phyloP scores from a whole-genome alignment of 2,888 invertebrate species.

The Parnassius glacialis region DNA sequence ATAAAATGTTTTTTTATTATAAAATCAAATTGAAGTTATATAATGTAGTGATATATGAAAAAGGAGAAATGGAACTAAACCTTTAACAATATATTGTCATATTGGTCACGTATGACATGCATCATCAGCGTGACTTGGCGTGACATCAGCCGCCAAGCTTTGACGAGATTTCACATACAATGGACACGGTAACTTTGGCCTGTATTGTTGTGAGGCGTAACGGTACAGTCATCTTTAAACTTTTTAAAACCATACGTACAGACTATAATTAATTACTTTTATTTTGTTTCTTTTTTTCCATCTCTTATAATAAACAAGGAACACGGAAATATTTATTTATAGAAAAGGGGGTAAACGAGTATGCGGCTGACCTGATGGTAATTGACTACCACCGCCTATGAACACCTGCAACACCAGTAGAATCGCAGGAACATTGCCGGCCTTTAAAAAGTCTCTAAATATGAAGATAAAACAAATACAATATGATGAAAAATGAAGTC shows the following conservation, averaged over 20 bases:
- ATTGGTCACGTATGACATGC: constrained; percentile 1
- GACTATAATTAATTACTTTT: background rate
- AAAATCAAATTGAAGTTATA: background rate
- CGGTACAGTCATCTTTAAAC: constrained; percentile 14
- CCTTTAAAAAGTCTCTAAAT: no score
- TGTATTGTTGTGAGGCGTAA: constrained; percentile 16
- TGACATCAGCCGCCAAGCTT: constrained; percentile 15
- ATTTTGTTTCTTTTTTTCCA: no score
- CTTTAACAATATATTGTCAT: constrained; percentile 3
- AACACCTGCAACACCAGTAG: no score
- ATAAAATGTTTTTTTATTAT: no score
- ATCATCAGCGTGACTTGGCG: constrained; percentile 10
- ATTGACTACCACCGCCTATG: no score
- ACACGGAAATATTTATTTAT: no score
- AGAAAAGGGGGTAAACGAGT: no score
- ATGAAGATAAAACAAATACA: no score
- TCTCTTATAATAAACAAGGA: no score
- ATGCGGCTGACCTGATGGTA: no score
- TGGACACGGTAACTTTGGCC: constrained; percentile 13
- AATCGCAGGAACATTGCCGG: no score
- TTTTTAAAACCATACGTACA: background rate
- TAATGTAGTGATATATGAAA: background rate
- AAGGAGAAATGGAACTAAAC: constrained; percentile 1
- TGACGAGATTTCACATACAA: constrained; percentile 18
- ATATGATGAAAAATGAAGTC: no score